Conservation (phyloP, 1,140 invertebrate genomes). For the Philaenus spumarius region DNA sequence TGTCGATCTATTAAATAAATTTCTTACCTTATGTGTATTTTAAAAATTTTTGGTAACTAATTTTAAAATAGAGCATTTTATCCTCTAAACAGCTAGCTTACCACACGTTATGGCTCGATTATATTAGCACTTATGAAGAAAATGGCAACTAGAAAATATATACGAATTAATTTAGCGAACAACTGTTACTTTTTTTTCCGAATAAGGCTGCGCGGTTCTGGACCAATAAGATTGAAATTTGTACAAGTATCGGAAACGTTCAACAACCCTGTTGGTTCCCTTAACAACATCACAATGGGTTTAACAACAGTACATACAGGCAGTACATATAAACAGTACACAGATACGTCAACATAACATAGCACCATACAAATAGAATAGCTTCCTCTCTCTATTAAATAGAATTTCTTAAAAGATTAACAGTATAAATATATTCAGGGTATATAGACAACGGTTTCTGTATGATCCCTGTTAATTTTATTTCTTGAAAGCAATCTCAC, state of each 20-base stretch:
- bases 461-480: too few species aligned
- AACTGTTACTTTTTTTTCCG: not conserved
- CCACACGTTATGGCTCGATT: not conserved
- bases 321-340: not conserved
- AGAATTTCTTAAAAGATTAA: too few species aligned
- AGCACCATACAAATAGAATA: not conserved
- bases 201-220: constrained; percentile 13
- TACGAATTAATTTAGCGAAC: not conserved
- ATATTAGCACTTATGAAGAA: not conserved
- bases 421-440: too few species aligned
- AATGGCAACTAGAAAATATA: not conserved
- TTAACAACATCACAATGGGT: not conserved
- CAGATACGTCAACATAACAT: not conserved
- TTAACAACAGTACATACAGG: constrained; percentile 3
- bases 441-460: too few species aligned
- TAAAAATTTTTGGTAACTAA: not conserved
- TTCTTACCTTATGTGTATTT: too few species aligned
- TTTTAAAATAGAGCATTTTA: not conserved
- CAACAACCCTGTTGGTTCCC: constrained; percentile 1
- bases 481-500: too few species aligned
- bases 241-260: not conserved
- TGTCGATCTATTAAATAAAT: too few species aligned
- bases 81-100: not conserved
- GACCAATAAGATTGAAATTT: not conserved
- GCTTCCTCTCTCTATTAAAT: too few species aligned